Conservation (phyloP, 1,140 invertebrate genomes). For the Caerostris darwini region DNA sequence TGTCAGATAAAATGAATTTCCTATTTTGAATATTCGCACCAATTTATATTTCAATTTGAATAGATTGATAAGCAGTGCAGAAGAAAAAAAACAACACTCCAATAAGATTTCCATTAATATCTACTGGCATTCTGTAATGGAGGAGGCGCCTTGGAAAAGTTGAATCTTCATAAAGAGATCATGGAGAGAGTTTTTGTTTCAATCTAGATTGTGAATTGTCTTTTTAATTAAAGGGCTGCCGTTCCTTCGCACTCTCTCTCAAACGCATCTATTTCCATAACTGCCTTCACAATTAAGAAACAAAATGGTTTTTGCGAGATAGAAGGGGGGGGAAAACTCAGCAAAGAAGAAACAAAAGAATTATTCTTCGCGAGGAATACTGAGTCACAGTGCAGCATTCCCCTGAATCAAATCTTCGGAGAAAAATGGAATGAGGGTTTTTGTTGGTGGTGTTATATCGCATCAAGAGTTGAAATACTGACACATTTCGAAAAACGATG, state of each 20-base stretch:
- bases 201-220: background rate
- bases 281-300: slow-evolving; percentile 43
- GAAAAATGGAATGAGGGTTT: background rate
- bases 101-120: slow-evolving; percentile 11
- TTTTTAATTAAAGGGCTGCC: slow-evolving; percentile 1
- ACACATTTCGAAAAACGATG: no score
- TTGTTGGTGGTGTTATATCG: background rate
- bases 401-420: background rate
- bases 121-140: background rate
- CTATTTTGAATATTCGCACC: background rate
- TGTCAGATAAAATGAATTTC: background rate
- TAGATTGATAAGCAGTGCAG: background rate
- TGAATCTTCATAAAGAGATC: background rate
- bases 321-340: background rate
- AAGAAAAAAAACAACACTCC: background rate
- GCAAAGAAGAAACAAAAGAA: slow-evolving; percentile 44
- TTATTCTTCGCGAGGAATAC: background rate
- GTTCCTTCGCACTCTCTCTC: background rate
- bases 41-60: background rate
- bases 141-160: background rate
- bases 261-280: slow-evolving; percentile 30
- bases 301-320: slow-evolving; percentile 5
- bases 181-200: background rate
- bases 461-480: no score
- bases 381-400: background rate